Evolutionary conservation across 2,113 vertebrate species (phyloP), one percentile per base, ranked within the genome.

Genomic region (Nothocercus julius): DNA sequence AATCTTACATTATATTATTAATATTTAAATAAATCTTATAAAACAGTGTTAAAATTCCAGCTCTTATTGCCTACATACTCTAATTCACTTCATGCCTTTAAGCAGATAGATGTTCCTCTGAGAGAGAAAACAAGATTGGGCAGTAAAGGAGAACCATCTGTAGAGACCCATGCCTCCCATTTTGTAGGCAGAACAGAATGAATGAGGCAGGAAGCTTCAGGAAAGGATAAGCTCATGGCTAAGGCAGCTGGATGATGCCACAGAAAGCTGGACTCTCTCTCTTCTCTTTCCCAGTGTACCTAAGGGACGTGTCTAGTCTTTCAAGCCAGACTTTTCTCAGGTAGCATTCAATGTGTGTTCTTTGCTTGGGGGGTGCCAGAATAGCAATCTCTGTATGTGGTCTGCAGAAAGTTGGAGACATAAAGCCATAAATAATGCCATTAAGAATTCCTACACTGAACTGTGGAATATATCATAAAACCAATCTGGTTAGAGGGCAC

Each of bases 391-490:
- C 1, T 25, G 56, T 53, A 63, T 49, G 51, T 22, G 11, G 51
- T 64, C 90, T 79, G 42, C 51, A 76, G 76, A 90, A 88, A 78
- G 28, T 28, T 58, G 61, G 59, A 87, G 67, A 82, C 58, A 56
- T 56, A 68, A 56, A 85, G 36, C 34, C 49, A 59, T 89, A 89
- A 96, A 92, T 66, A 91, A 84, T 0, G 0, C 40, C 9, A 58
- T 28, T 36, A 92, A 62, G 66, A 93, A 91, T 95, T 95, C 92
- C 83, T 84, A 83, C 45, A 72, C 56, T 56, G 81, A 92, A 85
- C 91, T 59, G 36, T 25, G 36, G 69, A 34, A 30, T 92, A 22
- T 82, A 45, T 30, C 77, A 79, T 87, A 93, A 93, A 82, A 32
- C 58, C 24, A 36, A 32, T 40, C 40, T 67, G 32, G 20, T 63